These are phyloP conservation scores for Antheraea yamamai DNA, from an alignment of 2,888 invertebrate species.

Conservation along the genomic window DNA sequence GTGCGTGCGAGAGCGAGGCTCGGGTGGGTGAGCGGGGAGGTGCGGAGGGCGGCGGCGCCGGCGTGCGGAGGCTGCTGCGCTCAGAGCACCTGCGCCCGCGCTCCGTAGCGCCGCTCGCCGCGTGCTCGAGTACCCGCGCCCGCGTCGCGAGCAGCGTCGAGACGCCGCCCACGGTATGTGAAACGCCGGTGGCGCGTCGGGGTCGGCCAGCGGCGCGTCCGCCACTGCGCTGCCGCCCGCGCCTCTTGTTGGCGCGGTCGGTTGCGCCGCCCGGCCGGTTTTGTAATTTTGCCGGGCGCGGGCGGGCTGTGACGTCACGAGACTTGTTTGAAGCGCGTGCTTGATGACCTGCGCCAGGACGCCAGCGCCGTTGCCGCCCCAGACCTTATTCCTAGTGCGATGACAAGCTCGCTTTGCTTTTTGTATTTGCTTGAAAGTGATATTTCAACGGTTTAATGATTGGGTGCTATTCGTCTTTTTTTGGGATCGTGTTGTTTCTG, in stretches of 20 bases:
- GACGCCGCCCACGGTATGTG: slow-evolving; percentile 79
- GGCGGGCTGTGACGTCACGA: slow-evolving; percentile 79
- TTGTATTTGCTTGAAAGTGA: slow-evolving; percentile 17
- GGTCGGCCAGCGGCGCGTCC: slow-evolving; percentile 78
- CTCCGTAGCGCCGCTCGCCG: slow-evolving; percentile 82
- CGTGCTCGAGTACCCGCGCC: slow-evolving; percentile 71
- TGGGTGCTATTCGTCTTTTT: slow-evolving; percentile 13
- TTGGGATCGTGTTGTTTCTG: slow-evolving; percentile 6
- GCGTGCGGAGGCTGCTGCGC: slow-evolving; percentile 84
- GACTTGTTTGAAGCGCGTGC: slow-evolving; percentile 79
- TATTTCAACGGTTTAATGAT: slow-evolving; percentile 22
- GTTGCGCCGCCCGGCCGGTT: slow-evolving; percentile 74
- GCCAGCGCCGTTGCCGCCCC: slow-evolving; percentile 71
- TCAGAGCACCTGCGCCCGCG: slow-evolving; percentile 87
- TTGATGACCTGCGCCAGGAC: slow-evolving; percentile 76
- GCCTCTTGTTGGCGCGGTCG: slow-evolving; percentile 61
- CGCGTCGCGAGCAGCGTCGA: slow-evolving; percentile 68
- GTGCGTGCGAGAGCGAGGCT: slow-evolving; percentile 71
- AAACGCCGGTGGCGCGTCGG: slow-evolving; percentile 73
- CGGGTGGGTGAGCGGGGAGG: slow-evolving; percentile 68
- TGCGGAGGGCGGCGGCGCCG: slow-evolving; percentile 82
- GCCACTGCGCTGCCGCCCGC: slow-evolving; percentile 70
- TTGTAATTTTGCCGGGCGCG: slow-evolving; percentile 78
- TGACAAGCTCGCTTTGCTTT: slow-evolving; percentile 70
- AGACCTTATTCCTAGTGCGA: slow-evolving; percentile 71